Percentiles rank a stretch among this genome's conserved stretches.
Evolutionary conservation across 2,797 vertebrate species (phyloP).

Genomic region (Gorsachius magnificus): DNA sequence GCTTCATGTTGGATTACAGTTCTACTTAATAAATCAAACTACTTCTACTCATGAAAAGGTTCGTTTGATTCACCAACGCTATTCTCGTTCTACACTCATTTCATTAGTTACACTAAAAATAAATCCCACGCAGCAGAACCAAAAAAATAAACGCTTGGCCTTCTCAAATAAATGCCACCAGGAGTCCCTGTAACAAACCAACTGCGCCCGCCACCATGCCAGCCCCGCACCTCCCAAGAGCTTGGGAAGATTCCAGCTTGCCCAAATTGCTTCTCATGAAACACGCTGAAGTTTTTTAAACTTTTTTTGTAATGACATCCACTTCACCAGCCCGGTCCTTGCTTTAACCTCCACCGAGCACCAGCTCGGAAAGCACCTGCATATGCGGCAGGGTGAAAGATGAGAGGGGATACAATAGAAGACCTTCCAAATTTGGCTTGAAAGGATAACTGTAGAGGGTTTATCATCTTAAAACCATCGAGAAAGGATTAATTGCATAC

Average conservation of each 20-base stretch:
- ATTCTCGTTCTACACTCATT: not conserved
- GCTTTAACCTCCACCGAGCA: not conserved
- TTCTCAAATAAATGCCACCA: not conserved
- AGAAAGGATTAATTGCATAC: not conserved
- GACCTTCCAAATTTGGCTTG: not conserved
- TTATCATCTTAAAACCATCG: not conserved
- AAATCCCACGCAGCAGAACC: not conserved
- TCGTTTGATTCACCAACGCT: not conserved
- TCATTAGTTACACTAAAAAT: conserved; percentile 36
- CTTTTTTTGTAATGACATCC: rapidly evolving
- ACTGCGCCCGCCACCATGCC: rapidly evolving
- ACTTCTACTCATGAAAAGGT: conserved; percentile 27
- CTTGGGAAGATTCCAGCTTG: not conserved
- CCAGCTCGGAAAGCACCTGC: not conserved
- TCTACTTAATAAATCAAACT: conserved; percentile 54
- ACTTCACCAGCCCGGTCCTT: not conserved
- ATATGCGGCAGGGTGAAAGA: not conserved
- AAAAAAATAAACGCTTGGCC: not conserved
- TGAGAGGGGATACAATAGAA: not conserved
- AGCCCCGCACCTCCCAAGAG: not conserved
- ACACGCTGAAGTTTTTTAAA: too few relatives aligned
- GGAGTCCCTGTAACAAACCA: not conserved
- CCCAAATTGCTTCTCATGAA: not conserved
- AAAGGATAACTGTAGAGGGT: not conserved
- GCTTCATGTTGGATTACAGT: conserved; percentile 49